Base-by-base conservation (phyloP, 2,113 vertebrate species). In the Nesogale talazaci region DNA sequence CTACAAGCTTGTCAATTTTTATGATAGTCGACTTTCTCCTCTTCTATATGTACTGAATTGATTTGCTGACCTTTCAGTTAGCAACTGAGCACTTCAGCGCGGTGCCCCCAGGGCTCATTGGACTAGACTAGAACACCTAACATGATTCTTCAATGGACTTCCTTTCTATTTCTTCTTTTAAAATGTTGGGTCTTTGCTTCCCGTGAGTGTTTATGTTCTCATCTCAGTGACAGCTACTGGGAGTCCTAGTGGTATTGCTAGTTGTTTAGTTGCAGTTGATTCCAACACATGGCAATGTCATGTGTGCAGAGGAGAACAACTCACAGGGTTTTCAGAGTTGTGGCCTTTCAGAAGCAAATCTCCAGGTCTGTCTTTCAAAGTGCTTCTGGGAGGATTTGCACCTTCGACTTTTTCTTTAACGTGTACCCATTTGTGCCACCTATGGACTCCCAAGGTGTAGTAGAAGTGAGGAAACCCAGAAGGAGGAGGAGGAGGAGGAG, bases 141-240 rank as follows among this genome's bases (percentile, higher is more conserved):
- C 67, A 81, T 6, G 25, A 42, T 56, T n/a, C n/a, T 77, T 38
- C 74, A 59, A 23, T 36, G 27, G 19, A 40, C 63, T 90, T 88
- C 34, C 76, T 81, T 72, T 90, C 79, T 93, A 6, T 92, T 90
- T 79, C 42, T 80, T 82, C 46, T 52, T 52, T 52, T 52, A 12
- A 52, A 52, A 34, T 90, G 27, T 77, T 83, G 20, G 70, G 67
- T 91, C 82, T 95, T 69, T 82, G 23, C 63, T 92, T 94, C 87
- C 84, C 82, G 31, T 20, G 34, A 72, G 29, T 25, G 40, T 42
- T 88, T 70, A 38, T 69, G 40, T 88, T 90, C 84, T 94, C 25
- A 52, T 69, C 72, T 90, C 91, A 69, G 81, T 69, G 89, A 85
- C n/a, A 85, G 42, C 75, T 83, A 70, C 78, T 72, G 69, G n/a